Conservation (phyloP, 2,888 invertebrate genomes). For the Podabrus alpinus region DNA sequence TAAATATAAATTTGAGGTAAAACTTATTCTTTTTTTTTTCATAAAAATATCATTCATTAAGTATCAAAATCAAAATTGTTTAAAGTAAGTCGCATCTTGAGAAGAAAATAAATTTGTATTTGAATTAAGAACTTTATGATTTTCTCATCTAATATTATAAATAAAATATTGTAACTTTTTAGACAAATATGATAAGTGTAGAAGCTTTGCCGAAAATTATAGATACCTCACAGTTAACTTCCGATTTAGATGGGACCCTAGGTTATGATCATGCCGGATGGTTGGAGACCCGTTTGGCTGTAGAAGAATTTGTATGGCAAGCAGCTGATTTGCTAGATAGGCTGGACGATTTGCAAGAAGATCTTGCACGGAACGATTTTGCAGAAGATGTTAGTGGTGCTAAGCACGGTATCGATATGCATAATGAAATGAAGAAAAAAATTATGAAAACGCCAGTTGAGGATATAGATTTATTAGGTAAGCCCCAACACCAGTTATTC, state of each 20-base stretch:
- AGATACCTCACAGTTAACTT: conserved; percentile 89
- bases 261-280: conserved; percentile 96
- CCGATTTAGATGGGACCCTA: conserved; percentile 91
- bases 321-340: conserved; percentile 90
- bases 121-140: neutral
- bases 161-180: conserved; percentile 51
- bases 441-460: conserved; percentile 93
- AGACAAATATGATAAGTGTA: conserved; percentile 95
- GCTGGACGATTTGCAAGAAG: conserved; percentile 90
- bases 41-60: no score
- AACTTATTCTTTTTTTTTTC: conserved; percentile 29
- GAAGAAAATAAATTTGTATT: neutral
- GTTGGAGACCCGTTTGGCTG: conserved; percentile 92
- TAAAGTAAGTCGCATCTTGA: neutral
- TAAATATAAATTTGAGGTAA: conserved; percentile 98
- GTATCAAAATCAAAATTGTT: neutral
- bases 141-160: neutral
- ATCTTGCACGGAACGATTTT: conserved; percentile 89
- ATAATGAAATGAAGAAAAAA: conserved; percentile 91
- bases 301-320: conserved; percentile 96
- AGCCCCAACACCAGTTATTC: conserved; percentile 42
- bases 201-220: conserved; percentile 93
- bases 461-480: conserved; percentile 88
- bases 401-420: conserved; percentile 88
- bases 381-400: conserved; percentile 94